Evolutionary conservation across 2,888 invertebrate genomes (phyloP).

Genomic region (Euzophera pinguis): DNA sequence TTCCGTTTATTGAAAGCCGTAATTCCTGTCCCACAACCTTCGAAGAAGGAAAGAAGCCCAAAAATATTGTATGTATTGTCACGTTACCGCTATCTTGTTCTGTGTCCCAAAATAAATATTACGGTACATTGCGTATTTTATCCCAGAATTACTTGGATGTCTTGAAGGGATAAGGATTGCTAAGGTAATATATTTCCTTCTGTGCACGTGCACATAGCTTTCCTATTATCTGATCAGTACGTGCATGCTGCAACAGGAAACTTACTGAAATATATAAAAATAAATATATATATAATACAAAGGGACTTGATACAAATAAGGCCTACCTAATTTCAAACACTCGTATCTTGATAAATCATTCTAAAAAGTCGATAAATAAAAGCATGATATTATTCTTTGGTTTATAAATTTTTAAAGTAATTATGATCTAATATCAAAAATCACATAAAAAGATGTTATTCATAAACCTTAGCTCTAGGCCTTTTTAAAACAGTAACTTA

Average conservation of each 20-base stretch:
- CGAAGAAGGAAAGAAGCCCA: conserved; percentile 47
- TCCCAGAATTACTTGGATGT: not conserved
- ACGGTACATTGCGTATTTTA: conserved; percentile 37
- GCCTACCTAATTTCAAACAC: too few relatives aligned
- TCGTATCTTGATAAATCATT: too few relatives aligned
- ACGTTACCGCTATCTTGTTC: conserved; percentile 57
- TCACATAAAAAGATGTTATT: too few relatives aligned
- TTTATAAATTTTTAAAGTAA: too few relatives aligned
- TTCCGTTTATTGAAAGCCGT: conserved; percentile 49
- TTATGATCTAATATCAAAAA: too few relatives aligned
- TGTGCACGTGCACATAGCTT: not conserved
- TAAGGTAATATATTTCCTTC: conserved; percentile 1
- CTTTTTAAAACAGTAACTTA: too few relatives aligned
- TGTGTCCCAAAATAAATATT: conserved; percentile 49
- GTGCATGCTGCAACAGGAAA: not conserved
- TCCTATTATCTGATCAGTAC: not conserved
- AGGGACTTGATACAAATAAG: too few relatives aligned
- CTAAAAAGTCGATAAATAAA: too few relatives aligned
- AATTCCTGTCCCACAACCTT: conserved; percentile 50
- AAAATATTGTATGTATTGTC: conserved; percentile 39
- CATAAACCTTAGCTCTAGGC: too few relatives aligned
- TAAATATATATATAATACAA: too few relatives aligned
- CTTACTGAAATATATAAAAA: not conserved
- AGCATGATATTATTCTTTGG: too few relatives aligned
- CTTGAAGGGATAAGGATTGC: not conserved